A percentile compares a stretch with the other conserved stretches of the same genome.
Conservation (phyloP, 2,113 vertebrate species). For the Plectropomus leopardus region DNA sequence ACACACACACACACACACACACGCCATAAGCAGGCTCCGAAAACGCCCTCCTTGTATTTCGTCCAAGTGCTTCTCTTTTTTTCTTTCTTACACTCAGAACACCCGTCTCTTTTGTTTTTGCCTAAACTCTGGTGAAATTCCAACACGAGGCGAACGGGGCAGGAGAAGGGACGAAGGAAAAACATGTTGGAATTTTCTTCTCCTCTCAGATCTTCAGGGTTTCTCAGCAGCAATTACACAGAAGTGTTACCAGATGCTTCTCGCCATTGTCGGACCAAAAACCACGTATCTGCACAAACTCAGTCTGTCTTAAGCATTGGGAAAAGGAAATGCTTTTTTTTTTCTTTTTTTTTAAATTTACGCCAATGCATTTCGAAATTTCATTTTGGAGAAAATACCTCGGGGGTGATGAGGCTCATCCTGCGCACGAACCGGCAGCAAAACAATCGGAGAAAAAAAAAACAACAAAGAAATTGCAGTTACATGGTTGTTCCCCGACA, state of each 20-base stretch:
- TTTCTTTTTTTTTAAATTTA: slow-evolving; percentile 14
- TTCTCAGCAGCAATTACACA: slow-evolving; percentile 83
- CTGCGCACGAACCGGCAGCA: not conserved
- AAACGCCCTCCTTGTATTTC: slow-evolving; percentile 55
- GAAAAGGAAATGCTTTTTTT: slow-evolving; percentile 29
- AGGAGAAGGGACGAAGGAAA: slow-evolving; percentile 73
- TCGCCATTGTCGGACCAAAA: slow-evolving; percentile 66
- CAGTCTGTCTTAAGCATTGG: slow-evolving; percentile 51
- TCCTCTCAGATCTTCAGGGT: slow-evolving; percentile 82
- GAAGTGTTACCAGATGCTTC: slow-evolving; percentile 82
- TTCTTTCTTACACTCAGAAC: slow-evolving; percentile 39
- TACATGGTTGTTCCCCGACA: slow-evolving; percentile 30
- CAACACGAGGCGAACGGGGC: slow-evolving; percentile 65
- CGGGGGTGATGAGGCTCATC: slow-evolving; percentile 2
- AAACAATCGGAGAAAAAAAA: slow-evolving; percentile 11
- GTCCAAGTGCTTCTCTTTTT: slow-evolving; percentile 22
- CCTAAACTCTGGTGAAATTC: slow-evolving; percentile 69
- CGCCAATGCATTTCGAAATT: slow-evolving; percentile 30
- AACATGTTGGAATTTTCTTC: slow-evolving; percentile 81
- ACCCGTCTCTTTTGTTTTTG: slow-evolving; percentile 74
- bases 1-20: slow-evolving; percentile 39
- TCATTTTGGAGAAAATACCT: slow-evolving; percentile 25
- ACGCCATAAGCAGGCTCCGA: slow-evolving; percentile 34
- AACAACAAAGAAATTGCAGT: slow-evolving; percentile 28
- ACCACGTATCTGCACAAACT: slow-evolving; percentile 69